phyloP scores from a whole-genome alignment of 1,140 invertebrate genomes.

The Lordiphosa clarofinis region DNA sequence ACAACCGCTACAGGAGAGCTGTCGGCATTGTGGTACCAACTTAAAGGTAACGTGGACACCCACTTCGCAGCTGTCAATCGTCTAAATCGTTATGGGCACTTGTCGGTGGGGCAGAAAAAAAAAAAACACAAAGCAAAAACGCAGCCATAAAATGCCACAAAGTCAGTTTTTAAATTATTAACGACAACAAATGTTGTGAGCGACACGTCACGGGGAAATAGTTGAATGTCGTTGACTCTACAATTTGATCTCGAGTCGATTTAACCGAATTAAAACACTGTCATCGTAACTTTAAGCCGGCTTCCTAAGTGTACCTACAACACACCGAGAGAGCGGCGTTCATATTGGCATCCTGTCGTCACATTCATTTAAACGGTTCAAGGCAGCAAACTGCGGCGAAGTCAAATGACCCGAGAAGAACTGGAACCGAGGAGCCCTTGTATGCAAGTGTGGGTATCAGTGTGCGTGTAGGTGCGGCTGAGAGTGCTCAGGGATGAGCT shows the following conservation, averaged over 20 bases:
- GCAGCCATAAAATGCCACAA: slow-evolving; percentile 50
- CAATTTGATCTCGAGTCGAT: slow-evolving; percentile 4
- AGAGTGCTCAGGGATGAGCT: too few relatives aligned
- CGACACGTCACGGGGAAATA: neutral
- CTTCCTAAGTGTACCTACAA: slow-evolving; percentile 47
- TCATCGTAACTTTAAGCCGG: slow-evolving; percentile 51
- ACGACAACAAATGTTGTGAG: slow-evolving; percentile 63
- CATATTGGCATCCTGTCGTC: slow-evolving; percentile 61
- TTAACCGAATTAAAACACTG: slow-evolving; percentile 6
- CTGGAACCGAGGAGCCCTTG: slow-evolving; percentile 9
- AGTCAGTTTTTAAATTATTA: slow-evolving; percentile 62
- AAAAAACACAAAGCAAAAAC: slow-evolving; percentile 9
- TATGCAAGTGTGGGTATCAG: neutral
- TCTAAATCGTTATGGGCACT: slow-evolving; percentile 66
- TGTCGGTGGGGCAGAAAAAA: slow-evolving; percentile 26
- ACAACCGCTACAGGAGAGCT: slow-evolving; percentile 21
- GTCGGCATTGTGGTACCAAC: slow-evolving; percentile 41
- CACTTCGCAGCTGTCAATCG: slow-evolving; percentile 69
- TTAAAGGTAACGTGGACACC: slow-evolving; percentile 47
- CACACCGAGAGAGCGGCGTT: slow-evolving; percentile 3
- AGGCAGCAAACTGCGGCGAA: slow-evolving; percentile 10
- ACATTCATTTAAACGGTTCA: slow-evolving; percentile 57
- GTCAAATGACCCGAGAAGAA: slow-evolving; percentile 30
- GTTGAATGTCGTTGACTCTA: slow-evolving; percentile 7
- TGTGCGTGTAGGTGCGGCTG: too few relatives aligned